Base-by-base conservation (phyloP, 1,140 invertebrate species). In the Dreissena rostriformis region DNA sequence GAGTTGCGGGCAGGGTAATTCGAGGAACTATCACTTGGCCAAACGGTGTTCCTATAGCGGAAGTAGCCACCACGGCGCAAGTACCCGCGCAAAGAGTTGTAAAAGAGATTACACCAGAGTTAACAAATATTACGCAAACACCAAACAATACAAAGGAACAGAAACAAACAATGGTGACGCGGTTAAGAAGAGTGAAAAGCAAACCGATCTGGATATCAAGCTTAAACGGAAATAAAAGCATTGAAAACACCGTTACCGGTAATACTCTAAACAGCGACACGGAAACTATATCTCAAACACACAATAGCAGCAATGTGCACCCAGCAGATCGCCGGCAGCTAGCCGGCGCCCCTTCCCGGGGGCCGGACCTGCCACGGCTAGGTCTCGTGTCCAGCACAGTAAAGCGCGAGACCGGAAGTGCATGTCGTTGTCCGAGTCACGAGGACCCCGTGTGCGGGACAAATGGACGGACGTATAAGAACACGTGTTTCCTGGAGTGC, bases 391-490 rank as follows among this genome's bases (percentile, higher is more conserved):
- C 39, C 2, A 39, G 39, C 39, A 39, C 39, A 2, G 39, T 39
- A 39, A 39, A 39, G 39, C 39, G 8, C 39, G 39, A 39, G 39
- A 39, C 39, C 39, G 39, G 39, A 2, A 39, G 22, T 24, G 2
- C 70, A 14, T 82, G 79, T 24, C 10, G 19, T 15, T 82, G 79
- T 67, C 55, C 52, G 24, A 24, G 29, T 14, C 12, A 73, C 2
- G 73, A 82, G 17, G 61, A 49, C 28, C 68, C 79, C 12, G 79
- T 82, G 12, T 82, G 79, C 55, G 79, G 79, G 0, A 65, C 71
- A 39, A 52, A 82, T 28, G 79, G 68, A 65, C 22, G 65, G 19
- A 82, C 79, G 7, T 82, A 82, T 28, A 63, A 52, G n/a, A 82
- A 82, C 79, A 49, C 61, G 5, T 82, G 79, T 52, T 22, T 55